phyloP scores from a whole-genome alignment of 2,113 vertebrate genomes.

The Misgurnus anguillicaudatus region DNA sequence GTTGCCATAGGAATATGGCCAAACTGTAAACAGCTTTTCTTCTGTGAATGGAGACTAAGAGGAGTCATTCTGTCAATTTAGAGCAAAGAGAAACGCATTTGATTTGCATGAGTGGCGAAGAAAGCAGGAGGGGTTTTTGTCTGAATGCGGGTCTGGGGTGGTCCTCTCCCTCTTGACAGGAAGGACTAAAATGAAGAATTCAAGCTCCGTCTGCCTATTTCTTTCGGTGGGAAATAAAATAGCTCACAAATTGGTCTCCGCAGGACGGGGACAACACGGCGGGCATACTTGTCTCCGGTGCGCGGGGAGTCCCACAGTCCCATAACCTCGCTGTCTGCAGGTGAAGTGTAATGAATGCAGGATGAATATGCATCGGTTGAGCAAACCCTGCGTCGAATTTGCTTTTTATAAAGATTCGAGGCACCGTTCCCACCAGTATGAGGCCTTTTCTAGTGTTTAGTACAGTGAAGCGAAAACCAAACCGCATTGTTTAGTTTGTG shows the following conservation, averaged over 20 bases:
- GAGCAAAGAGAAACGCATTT: slow-evolving; percentile 55
- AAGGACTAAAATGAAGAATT: slow-evolving; percentile 13
- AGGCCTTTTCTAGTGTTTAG: slow-evolving; percentile 16
- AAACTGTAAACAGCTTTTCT: slow-evolving; percentile 65
- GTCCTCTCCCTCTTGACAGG: slow-evolving; percentile 8
- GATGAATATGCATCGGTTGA: slow-evolving; percentile 16
- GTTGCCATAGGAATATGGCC: slow-evolving; percentile 66
- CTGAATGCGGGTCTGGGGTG: slow-evolving; percentile 6
- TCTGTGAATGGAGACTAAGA: slow-evolving; percentile 54
- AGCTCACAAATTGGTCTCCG: slow-evolving; percentile 30
- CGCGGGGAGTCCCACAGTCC: slow-evolving; percentile 18
- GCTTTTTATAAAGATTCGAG: slow-evolving; percentile 2
- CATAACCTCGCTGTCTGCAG: slow-evolving; percentile 33
- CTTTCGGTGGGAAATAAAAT: slow-evolving; percentile 43
- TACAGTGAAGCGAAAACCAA: not conserved
- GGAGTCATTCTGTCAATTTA: slow-evolving; percentile 46
- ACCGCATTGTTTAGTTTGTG: not conserved
- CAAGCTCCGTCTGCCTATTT: slow-evolving; percentile 6
- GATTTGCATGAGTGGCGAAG: slow-evolving; percentile 65
- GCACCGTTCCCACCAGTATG: slow-evolving; percentile 20
- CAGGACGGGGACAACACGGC: not conserved
- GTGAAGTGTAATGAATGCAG: slow-evolving; percentile 27
- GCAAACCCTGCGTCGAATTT: slow-evolving; percentile 3
- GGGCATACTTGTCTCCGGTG: slow-evolving; percentile 29
- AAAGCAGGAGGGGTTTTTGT: slow-evolving; percentile 46